Evolutionary conservation across 2,113 vertebrate species (phyloP).

Genomic region (Plestiodon gilberti): DNA sequence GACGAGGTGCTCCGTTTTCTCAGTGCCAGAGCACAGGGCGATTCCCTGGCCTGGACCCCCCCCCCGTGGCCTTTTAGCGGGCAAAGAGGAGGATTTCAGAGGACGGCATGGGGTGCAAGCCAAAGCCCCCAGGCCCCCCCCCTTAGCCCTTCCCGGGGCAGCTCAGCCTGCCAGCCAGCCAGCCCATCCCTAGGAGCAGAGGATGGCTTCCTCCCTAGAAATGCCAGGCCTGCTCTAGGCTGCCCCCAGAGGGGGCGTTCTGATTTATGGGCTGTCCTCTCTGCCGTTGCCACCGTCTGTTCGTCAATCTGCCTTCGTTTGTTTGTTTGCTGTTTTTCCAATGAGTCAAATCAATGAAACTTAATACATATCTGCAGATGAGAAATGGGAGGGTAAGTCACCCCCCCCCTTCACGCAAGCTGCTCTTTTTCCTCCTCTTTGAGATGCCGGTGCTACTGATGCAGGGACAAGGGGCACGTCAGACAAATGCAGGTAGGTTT

Average conservation of each 20-base stretch:
- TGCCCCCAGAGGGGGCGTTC: background rate
- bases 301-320: slow-evolving; percentile 7
- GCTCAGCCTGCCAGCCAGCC: background rate
- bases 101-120: background rate
- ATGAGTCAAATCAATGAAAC: background rate
- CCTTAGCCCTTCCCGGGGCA: background rate
- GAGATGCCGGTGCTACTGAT: background rate
- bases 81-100: background rate
- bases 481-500: no score
- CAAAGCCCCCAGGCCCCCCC: background rate
- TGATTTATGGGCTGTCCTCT: background rate
- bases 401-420: background rate
- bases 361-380: background rate
- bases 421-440: background rate
- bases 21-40: background rate
- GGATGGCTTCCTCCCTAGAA: background rate
- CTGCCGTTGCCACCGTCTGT: background rate
- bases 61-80: no score
- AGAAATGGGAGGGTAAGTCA: background rate
- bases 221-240: background rate
- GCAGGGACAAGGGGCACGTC: background rate
- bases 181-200: background rate
- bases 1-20: background rate
- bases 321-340: slow-evolving; percentile 1
- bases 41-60: background rate